These are phyloP conservation scores for Lithobates sylvaticus DNA, from an alignment of 2,797 vertebrate genomes.

Conservation along the genomic window DNA sequence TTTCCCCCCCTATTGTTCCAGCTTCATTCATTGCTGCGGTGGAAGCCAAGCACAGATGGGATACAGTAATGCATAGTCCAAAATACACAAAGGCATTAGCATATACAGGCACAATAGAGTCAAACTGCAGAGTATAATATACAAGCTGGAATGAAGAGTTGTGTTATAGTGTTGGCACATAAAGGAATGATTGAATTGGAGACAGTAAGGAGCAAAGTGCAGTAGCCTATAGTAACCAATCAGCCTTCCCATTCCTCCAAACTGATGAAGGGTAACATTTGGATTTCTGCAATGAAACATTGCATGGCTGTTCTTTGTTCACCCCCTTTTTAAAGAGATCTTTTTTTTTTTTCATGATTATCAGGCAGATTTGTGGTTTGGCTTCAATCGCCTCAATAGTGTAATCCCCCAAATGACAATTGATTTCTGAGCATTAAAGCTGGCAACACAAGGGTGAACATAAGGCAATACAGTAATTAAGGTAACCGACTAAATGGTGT, in stretches of 20 bases:
- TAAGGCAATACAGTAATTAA: constrained; percentile 10
- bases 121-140: background rate
- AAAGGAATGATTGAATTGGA: background rate
- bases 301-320: no score
- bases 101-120: constrained; percentile 13
- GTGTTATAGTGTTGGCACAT: background rate
- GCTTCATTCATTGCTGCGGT: constrained; percentile 9
- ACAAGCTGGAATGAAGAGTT: background rate
- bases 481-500: constrained; percentile 6
- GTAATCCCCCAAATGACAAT: constrained; percentile 17
- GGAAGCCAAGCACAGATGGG: background rate
- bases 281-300: background rate
- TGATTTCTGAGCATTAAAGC: constrained; percentile 19
- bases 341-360: no score
- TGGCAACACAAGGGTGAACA: constrained; percentile 2
- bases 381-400: background rate
- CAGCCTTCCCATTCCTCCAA: background rate
- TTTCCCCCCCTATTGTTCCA: constrained; percentile 37
- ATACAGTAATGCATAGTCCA: constrained; percentile 12
- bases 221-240: background rate
- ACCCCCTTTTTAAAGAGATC: no score
- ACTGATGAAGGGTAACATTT: background rate
- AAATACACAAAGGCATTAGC: background rate
- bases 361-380: background rate
- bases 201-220: background rate